Evolutionary conservation across 2,888 invertebrate species (phyloP).

Genomic region (Clusia tigrina): DNA sequence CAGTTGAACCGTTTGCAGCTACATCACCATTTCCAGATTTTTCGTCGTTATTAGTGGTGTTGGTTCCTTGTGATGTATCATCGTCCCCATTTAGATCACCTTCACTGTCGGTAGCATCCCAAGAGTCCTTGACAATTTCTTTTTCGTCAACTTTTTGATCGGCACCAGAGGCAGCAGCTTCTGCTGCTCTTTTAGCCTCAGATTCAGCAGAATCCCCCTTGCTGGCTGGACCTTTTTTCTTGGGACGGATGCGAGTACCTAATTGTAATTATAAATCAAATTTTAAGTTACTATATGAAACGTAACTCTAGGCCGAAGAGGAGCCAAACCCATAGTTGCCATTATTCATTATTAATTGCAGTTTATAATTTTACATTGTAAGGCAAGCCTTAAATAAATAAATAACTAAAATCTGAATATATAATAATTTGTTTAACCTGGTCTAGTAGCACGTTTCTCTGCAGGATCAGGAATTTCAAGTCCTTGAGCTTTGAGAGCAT

Average conservation of each 20-base stretch:
- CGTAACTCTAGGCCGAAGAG: too few species aligned
- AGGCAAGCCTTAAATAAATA: neutral
- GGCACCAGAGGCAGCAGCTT: constrained; percentile 42
- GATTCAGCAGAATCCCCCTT: constrained; percentile 58
- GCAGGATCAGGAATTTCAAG: constrained; percentile 80
- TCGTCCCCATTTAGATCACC: constrained; percentile 53
- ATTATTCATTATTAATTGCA: neutral
- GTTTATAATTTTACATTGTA: neutral
- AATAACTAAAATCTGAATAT: neutral
- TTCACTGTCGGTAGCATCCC: constrained; percentile 78
- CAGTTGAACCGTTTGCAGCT: constrained; percentile 22
- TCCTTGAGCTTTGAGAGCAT: constrained; percentile 88
- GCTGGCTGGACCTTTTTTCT: constrained; percentile 70
- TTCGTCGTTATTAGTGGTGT: constrained; percentile 52
- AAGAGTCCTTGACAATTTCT: constrained; percentile 76
- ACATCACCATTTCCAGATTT: constrained; percentile 39
- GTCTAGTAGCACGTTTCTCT: constrained; percentile 69
- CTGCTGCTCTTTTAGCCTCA: constrained; percentile 60
- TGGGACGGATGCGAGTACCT: constrained; percentile 79
- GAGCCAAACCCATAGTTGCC: too few species aligned
- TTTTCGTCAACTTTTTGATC: constrained; percentile 40
- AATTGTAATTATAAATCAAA: neutral
- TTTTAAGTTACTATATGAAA: neutral
- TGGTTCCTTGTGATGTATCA: constrained; percentile 66
- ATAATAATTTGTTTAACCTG: constrained; percentile 47